Conservation (phyloP, 1,140 invertebrate species). For the Cyclina sinensis region DNA sequence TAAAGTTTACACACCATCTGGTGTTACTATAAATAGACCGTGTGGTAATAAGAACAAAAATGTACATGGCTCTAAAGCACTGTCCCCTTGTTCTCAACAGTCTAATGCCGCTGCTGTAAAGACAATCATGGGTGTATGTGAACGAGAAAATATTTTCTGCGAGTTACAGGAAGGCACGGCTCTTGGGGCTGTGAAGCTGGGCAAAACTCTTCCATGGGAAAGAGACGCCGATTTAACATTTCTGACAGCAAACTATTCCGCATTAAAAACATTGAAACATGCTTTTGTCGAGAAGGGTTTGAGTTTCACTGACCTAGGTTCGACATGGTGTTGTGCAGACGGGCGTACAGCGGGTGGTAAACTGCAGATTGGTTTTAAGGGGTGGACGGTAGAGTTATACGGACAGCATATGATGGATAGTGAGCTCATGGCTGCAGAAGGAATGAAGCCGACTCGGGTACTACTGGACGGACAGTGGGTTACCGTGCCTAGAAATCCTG, state of each 20-base stretch:
- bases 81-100: conserved; percentile 57
- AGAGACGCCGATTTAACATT: conserved; percentile 78
- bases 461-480: conserved; percentile 78
- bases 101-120: conserved; percentile 61
- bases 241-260: conserved; percentile 66
- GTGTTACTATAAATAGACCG: not conserved
- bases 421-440: conserved; percentile 43
- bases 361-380: conserved; percentile 36
- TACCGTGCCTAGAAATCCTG: conserved; percentile 79
- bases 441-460: conserved; percentile 75
- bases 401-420: conserved; percentile 73
- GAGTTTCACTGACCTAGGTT: conserved; percentile 49
- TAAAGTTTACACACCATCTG: conserved; percentile 7
- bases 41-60: not conserved
- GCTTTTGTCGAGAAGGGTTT: conserved; percentile 69
- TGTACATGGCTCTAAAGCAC: not conserved
- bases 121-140: conserved; percentile 64
- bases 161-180: conserved; percentile 80
- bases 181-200: conserved; percentile 81
- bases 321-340: conserved; percentile 70
- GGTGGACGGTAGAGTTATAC: conserved; percentile 72
- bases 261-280: conserved; percentile 52
- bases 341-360: conserved; percentile 67
- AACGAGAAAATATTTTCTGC: conserved; percentile 69
- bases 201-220: conserved; percentile 81